Base-by-base conservation (phyloP, 2,797 vertebrate species). In the Stomatorhinus walkeri region DNA sequence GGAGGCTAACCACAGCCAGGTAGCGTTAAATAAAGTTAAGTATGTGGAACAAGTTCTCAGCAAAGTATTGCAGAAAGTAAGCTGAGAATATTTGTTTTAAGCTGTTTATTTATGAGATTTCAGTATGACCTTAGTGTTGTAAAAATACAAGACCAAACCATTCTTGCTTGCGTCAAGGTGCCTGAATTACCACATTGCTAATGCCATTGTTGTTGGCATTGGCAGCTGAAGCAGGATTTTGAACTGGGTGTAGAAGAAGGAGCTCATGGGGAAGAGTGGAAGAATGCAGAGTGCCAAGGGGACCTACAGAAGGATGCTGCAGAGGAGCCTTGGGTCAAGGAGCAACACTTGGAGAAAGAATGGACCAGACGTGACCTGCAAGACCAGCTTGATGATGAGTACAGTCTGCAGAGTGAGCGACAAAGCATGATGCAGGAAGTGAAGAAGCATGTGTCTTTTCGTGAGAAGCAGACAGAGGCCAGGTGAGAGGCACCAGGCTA, bases 361-460 rank as follows among this genome's bases (percentile, higher is more conserved):
- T 94, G 97, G 56, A 81, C 90, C 0, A 90, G 96, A 24, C 92
- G 90, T 88, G 94, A 95, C 72, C 89, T 96, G 7, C 96, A 97
- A 52, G 93, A 93, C 8, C 94, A 92, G 9, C 92, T 96, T 9
- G 90, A 94, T 0, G 92, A 90, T 0, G 90, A 95, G 0, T 93
- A 96, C 40, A 91, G 90, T 40, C 48, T 90, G 46, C 95, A 95
- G 0, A 6, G 16, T 4, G 95, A 97, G 89, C 91, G 93, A 91
- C 92, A 43, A 1, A 90, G 90, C 32, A 94, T 94, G 93, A 93
- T 93, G 22, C 76, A 92, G 79, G 95, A 96, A 83, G 92, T 95
- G 85, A 95, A 96, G 89, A 94, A 95, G 48, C 88, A 94, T 12
- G 92, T 88, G 0, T 89, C 89, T 46, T 85, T 88, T 16, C 91